phyloP scores from a whole-genome alignment of 2,113 vertebrate genomes.

The Paracanthobrama guichenoti region DNA sequence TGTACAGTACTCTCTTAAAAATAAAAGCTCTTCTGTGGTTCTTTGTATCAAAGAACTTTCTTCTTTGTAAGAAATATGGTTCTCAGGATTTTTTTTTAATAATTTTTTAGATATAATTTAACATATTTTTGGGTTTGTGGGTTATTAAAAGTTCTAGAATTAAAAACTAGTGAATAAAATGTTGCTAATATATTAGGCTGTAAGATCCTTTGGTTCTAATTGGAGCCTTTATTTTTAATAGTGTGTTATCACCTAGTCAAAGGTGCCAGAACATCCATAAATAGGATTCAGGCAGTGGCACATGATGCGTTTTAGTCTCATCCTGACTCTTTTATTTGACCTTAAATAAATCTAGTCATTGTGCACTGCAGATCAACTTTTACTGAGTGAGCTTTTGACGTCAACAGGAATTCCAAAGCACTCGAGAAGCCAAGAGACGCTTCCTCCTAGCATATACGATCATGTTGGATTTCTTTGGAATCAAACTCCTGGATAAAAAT shows the following conservation, averaged over 20 bases:
- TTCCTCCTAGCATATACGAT: slow-evolving; percentile 92
- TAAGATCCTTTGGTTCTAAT: not conserved
- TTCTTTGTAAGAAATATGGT: not conserved
- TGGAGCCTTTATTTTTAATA: slow-evolving; percentile 15
- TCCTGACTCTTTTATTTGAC: not conserved
- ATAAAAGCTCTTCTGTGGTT: not conserved
- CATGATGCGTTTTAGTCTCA: not conserved
- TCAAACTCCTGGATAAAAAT: slow-evolving; percentile 92
- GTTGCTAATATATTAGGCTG: not conserved
- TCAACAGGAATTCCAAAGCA: slow-evolving; percentile 94
- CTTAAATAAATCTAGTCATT: not conserved
- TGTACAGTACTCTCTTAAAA: not conserved
- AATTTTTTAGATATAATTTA: no score
- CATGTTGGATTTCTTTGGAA: slow-evolving; percentile 97
- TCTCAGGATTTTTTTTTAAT: not conserved
- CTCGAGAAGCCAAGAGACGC: slow-evolving; percentile 91
- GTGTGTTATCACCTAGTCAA: not conserved
- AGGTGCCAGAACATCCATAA: slow-evolving; percentile 12
- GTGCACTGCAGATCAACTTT: not conserved
- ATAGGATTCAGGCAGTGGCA: not conserved
- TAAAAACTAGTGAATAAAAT: no score
- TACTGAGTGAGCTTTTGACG: not conserved
- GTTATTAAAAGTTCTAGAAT: not conserved
- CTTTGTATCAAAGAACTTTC: not conserved
- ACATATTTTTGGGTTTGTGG: not conserved